These are phyloP conservation scores for Pachypanchax playfairii DNA, from an alignment of 2,113 vertebrate genomes.

Conservation along the genomic window DNA sequence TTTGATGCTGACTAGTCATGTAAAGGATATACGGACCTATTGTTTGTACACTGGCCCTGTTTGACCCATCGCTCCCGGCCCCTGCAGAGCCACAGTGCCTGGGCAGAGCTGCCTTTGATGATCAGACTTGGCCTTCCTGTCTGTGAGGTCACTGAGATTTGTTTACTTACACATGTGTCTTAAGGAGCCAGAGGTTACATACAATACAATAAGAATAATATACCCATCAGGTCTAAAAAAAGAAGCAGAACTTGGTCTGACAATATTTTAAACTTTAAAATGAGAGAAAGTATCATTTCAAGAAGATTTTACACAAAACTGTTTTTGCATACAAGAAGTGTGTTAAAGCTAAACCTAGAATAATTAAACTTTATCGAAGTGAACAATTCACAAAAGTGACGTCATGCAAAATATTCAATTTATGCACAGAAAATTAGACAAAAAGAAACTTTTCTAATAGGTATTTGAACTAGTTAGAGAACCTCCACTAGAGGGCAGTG, in stretches of 20 bases:
- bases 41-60: slow-evolving; percentile 76
- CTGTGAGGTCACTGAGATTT: slow-evolving; percentile 72
- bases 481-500: slow-evolving; percentile 45
- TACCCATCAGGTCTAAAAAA: slow-evolving; percentile 36
- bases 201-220: slow-evolving; percentile 52
- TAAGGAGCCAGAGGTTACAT: slow-evolving; percentile 60
- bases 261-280: not conserved
- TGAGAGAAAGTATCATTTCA: no score
- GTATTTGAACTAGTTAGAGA: not conserved
- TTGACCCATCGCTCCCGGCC: slow-evolving; percentile 64
- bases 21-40: slow-evolving; percentile 79
- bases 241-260: no score
- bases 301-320: no score
- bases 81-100: slow-evolving; percentile 59
- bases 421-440: not conserved
- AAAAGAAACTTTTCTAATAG: not conserved
- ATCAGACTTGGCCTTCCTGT: slow-evolving; percentile 78
- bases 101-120: slow-evolving; percentile 74
- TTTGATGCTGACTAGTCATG: slow-evolving; percentile 70
- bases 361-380: not conserved
- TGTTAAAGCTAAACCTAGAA: no score
- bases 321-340: no score
- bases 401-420: not conserved
- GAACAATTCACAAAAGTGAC: not conserved
- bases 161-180: slow-evolving; percentile 66